phyloP scores from a whole-genome alignment of 2,113 vertebrate species.

The Nanorana parkeri region DNA sequence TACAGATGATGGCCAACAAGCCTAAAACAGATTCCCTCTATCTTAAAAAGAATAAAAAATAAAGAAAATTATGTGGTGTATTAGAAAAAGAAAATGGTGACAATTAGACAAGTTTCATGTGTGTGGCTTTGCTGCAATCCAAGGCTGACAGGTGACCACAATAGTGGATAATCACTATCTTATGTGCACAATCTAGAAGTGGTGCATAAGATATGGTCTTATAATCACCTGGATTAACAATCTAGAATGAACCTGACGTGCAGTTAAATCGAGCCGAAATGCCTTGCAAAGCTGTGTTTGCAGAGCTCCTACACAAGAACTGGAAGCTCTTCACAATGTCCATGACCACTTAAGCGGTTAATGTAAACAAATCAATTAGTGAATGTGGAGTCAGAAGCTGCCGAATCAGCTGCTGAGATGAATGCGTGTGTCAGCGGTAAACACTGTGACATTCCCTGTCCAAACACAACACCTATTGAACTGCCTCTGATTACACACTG shows the following conservation, averaged over 20 bases:
- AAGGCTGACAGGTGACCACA: too few relatives aligned
- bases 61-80: too few relatives aligned
- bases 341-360: background rate
- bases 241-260: background rate
- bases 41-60: too few relatives aligned
- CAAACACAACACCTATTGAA: background rate
- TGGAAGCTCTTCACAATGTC: constrained; percentile 2
- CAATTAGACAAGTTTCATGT: too few relatives aligned
- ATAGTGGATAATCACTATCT: too few relatives aligned
- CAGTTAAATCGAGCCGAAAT: background rate
- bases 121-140: too few relatives aligned
- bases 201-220: too few relatives aligned
- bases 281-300: background rate
- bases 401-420: background rate
- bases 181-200: too few relatives aligned
- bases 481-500: background rate
- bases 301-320: background rate
- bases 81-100: too few relatives aligned
- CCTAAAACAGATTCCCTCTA: too few relatives aligned
- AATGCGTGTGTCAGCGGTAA: background rate
- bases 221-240: background rate
- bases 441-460: background rate
- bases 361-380: constrained; percentile 4
- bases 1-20: too few relatives aligned
- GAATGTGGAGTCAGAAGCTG: background rate